Conservation (phyloP, 2,888 invertebrate species). For the Drosophila acutilabella region DNA sequence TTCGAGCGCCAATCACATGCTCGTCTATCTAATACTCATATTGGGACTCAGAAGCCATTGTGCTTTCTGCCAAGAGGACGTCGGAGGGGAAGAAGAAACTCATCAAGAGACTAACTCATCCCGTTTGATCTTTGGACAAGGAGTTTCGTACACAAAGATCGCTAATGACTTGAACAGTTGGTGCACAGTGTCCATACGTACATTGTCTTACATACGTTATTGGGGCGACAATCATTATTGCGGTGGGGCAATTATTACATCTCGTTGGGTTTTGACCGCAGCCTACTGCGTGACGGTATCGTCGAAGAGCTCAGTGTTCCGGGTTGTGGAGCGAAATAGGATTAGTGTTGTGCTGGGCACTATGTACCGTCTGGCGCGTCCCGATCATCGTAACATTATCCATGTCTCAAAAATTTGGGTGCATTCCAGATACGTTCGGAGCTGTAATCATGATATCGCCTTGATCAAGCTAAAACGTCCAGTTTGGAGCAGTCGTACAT, state of each 20-base stretch:
- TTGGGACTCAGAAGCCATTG: not conserved
- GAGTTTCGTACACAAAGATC: too few species aligned
- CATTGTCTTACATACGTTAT: conserved; percentile 19
- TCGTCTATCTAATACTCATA: not conserved
- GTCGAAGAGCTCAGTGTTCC: not conserved
- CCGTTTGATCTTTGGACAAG: not conserved
- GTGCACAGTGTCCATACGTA: conserved; percentile 52
- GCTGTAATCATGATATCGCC: conserved; percentile 48
- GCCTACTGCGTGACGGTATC: conserved; percentile 49
- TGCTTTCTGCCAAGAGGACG: not conserved
- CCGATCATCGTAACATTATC: conserved; percentile 9
- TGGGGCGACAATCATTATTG: conserved; percentile 68
- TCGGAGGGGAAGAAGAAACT: too few species aligned
- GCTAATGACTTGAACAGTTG: not conserved
- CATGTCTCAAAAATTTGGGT: conserved; percentile 35
- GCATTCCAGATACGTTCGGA: conserved; percentile 25
- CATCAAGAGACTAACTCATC: not conserved
- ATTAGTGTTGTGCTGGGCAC: conserved; percentile 48
- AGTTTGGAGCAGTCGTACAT: not conserved
- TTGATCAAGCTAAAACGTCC: conserved; percentile 35
- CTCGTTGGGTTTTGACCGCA: conserved; percentile 48
- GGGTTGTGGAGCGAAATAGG: not conserved
- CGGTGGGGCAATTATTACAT: conserved; percentile 44
- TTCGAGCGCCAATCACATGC: not conserved
- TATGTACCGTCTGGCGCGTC: conserved; percentile 24